A percentile compares a stretch with the other conserved stretches of the same genome.
These are phyloP conservation scores for Phalacrocorax aristotelis DNA, from an alignment of 2,113 vertebrate genomes.

Conservation along the genomic window DNA sequence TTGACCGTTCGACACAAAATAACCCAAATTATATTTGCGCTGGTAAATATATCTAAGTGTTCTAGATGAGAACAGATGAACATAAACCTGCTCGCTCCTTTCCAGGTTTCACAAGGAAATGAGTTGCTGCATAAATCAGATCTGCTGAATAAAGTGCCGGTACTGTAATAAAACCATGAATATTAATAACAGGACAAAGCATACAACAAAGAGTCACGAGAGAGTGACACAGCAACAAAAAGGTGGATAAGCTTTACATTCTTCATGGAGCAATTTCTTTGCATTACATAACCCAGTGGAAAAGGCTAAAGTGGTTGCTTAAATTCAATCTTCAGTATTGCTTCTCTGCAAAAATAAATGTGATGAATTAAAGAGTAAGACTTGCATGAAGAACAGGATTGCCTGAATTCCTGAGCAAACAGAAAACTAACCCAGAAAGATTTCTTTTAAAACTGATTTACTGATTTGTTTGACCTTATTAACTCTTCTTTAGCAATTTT, in stretches of 20 bases:
- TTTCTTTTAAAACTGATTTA: background rate
- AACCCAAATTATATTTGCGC: background rate
- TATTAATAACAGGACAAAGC: conserved; percentile 29
- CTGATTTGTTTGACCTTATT: conserved; percentile 58
- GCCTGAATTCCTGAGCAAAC: conserved; percentile 55
- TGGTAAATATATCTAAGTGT: background rate
- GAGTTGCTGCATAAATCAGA: background rate
- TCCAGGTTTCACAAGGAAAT: background rate
- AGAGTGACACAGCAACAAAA: background rate
- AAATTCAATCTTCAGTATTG: conserved; percentile 50
- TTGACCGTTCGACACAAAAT: background rate
- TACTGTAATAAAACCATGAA: conserved; percentile 20
- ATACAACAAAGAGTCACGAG: background rate
- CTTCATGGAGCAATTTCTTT: conserved; percentile 42
- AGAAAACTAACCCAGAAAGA: conserved; percentile 29
- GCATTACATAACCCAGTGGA: conserved; percentile 39
- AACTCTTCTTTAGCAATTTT: background rate
- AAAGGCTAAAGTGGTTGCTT: conserved; percentile 43
- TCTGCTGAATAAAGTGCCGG: background rate
- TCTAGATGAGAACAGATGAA: background rate
- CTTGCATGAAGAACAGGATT: conserved; percentile 37
- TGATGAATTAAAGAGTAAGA: conserved; percentile 53
- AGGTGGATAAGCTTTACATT: conserved; percentile 17
- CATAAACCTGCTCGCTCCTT: background rate
- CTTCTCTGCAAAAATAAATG: conserved; percentile 41